phyloP scores from a whole-genome alignment of 2,888 invertebrate species.

The Cacoxenus indagator region DNA sequence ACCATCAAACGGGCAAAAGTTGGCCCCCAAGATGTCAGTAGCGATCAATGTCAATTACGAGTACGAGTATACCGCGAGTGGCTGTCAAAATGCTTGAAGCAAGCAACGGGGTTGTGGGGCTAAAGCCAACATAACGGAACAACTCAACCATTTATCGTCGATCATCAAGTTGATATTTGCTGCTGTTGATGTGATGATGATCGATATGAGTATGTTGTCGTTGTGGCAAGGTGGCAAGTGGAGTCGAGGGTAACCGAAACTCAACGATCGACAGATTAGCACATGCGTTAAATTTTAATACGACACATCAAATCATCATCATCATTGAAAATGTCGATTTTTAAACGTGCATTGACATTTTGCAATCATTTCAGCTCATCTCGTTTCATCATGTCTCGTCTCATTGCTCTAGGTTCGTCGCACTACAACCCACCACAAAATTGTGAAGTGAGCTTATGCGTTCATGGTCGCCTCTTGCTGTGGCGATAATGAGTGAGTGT shows the following conservation, averaged over 20 bases:
- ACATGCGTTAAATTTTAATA: not conserved
- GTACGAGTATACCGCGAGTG: slow-evolving; percentile 22
- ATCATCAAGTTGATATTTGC: not conserved
- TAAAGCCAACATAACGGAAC: slow-evolving; percentile 17
- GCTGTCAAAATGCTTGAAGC: slow-evolving; percentile 5
- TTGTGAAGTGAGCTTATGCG: too few species aligned
- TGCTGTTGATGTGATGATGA: not conserved
- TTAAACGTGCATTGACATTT: slow-evolving; percentile 22
- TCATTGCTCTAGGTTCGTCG: too few species aligned
- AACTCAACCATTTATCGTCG: too few species aligned
- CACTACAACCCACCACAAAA: not conserved
- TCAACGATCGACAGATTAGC: not conserved
- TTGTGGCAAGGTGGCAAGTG: not conserved
- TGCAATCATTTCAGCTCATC: not conserved
- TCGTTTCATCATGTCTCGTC: not conserved
- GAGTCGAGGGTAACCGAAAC: too few species aligned
- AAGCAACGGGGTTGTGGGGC: not conserved
- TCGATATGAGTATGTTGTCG: not conserved
- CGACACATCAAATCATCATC: not conserved
- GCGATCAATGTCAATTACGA: slow-evolving; percentile 46
- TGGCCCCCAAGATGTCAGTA: slow-evolving; percentile 39
- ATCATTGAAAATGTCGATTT: slow-evolving; percentile 18
- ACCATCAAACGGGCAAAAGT: slow-evolving; percentile 4
- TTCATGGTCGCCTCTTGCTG: too few species aligned
- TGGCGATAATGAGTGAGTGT: too few species aligned